A percentile compares a stretch with the other conserved stretches of the same genome.
Conservation (phyloP, 2,888 invertebrate species). For the Drosophila mettleri region DNA sequence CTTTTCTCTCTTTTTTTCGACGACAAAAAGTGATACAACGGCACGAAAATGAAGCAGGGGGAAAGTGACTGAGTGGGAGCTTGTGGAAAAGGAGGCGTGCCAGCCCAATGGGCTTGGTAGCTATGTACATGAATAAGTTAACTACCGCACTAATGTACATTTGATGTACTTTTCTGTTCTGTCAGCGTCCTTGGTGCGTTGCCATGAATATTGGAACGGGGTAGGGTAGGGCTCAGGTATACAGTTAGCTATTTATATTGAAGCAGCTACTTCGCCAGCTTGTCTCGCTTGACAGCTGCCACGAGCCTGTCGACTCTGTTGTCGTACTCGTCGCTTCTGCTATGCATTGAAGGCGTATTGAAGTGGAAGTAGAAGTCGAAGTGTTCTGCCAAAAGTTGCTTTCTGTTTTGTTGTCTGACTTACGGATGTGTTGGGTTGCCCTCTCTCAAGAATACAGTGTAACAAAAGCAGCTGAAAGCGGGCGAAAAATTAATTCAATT, state of each 20-base stretch:
- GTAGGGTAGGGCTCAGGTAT: slow-evolving; percentile 36
- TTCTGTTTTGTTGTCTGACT: slow-evolving; percentile 60
- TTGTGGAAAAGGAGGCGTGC: slow-evolving; percentile 7
- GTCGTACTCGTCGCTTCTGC: slow-evolving; percentile 8
- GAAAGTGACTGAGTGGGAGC: background rate
- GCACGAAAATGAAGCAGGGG: slow-evolving; percentile 41
- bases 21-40: slow-evolving; percentile 52
- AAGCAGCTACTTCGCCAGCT: slow-evolving; percentile 64
- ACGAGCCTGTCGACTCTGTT: slow-evolving; percentile 48
- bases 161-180: slow-evolving; percentile 69
- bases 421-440: slow-evolving; percentile 15
- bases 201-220: slow-evolving; percentile 47
- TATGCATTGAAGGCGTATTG: slow-evolving; percentile 37
- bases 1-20: slow-evolving; percentile 15
- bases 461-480: background rate
- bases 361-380: slow-evolving; percentile 61
- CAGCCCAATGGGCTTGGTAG: slow-evolving; percentile 26
- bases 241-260: slow-evolving; percentile 65
- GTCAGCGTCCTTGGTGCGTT: slow-evolving; percentile 31
- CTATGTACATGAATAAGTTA: slow-evolving; percentile 73
- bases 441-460: slow-evolving; percentile 22
- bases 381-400: slow-evolving; percentile 59
- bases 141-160: slow-evolving; percentile 75
- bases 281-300: slow-evolving; percentile 71
- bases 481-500: slow-evolving; percentile 13